Percentiles rank a stretch among this genome's conserved stretches.
phyloP scores from a whole-genome alignment of 1,140 invertebrate genomes.

The Hylaeus anthracinus region DNA sequence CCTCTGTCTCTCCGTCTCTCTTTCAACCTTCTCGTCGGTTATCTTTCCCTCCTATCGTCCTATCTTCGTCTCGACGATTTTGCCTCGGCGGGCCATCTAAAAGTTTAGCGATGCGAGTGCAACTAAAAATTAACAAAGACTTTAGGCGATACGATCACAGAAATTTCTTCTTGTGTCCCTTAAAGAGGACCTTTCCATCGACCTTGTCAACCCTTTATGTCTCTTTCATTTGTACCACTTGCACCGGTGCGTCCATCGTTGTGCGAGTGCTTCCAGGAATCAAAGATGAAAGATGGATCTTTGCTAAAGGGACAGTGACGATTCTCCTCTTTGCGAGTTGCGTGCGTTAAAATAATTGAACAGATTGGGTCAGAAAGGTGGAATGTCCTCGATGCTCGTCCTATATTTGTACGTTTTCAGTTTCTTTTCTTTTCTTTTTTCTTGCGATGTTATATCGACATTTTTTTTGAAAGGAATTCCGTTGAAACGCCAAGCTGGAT shows the following conservation, averaged over 20 bases:
- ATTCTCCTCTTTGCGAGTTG: background rate
- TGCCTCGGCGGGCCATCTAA: too few species aligned
- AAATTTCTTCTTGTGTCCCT: too few species aligned
- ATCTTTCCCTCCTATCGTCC: constrained; percentile 1
- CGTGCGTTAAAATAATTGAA: constrained; percentile 18
- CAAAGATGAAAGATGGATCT: background rate
- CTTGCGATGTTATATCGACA: background rate
- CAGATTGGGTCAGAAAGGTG: background rate
- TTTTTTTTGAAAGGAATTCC: background rate
- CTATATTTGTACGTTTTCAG: too few species aligned
- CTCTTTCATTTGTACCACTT: too few species aligned
- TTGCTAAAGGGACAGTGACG: too few species aligned
- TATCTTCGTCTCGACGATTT: background rate
- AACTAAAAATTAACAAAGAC: too few species aligned
- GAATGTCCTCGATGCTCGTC: background rate
- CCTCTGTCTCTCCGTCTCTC: background rate
- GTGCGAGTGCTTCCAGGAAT: constrained; percentile 7
- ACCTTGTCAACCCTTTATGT: too few species aligned
- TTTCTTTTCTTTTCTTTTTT: too few species aligned
- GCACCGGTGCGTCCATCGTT: too few species aligned
- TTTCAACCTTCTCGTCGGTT: background rate
- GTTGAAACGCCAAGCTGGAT: background rate
- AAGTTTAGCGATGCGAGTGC: too few species aligned
- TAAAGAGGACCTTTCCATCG: too few species aligned
- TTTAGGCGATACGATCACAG: too few species aligned